phyloP scores from a whole-genome alignment of 2,888 invertebrate genomes.

The Erebia ligea region DNA sequence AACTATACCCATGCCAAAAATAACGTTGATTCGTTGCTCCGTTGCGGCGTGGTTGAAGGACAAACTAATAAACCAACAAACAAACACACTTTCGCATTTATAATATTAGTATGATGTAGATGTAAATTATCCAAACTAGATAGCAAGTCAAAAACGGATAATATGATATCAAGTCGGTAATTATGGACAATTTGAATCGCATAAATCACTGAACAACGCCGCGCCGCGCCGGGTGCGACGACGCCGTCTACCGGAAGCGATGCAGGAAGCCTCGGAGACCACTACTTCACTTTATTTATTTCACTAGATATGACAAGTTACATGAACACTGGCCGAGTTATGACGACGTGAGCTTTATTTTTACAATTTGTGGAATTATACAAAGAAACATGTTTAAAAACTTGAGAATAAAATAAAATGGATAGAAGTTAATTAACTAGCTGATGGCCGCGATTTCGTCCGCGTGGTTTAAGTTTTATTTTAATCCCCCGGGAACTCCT shows the following conservation, averaged over 20 bases:
- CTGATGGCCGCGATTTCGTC: too few relatives aligned
- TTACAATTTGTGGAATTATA: neutral
- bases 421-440: too few relatives aligned
- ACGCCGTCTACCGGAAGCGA: slow-evolving; percentile 68
- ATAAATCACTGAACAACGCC: slow-evolving; percentile 71
- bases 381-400: too few relatives aligned
- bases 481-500: too few relatives aligned
- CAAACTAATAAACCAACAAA: too few relatives aligned
- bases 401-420: too few relatives aligned
- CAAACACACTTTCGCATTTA: too few relatives aligned
- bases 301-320: slow-evolving; percentile 50
- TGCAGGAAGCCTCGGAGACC: slow-evolving; percentile 73
- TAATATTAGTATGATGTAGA: too few relatives aligned
- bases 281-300: slow-evolving; percentile 35
- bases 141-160: slow-evolving; percentile 45
- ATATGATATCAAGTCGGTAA: slow-evolving; percentile 60
- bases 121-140: slow-evolving; percentile 24
- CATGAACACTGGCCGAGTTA: neutral
- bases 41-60: too few relatives aligned
- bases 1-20: too few relatives aligned
- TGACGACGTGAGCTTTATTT: neutral
- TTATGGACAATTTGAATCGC: slow-evolving; percentile 73
- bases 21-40: too few relatives aligned
- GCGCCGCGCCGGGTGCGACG: slow-evolving; percentile 68
- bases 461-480: too few relatives aligned